A percentile compares a stretch with the other conserved stretches of the same genome.
Evolutionary conservation across 2,888 invertebrate genomes (phyloP).

Genomic region (Dolichomitus sp.): DNA sequence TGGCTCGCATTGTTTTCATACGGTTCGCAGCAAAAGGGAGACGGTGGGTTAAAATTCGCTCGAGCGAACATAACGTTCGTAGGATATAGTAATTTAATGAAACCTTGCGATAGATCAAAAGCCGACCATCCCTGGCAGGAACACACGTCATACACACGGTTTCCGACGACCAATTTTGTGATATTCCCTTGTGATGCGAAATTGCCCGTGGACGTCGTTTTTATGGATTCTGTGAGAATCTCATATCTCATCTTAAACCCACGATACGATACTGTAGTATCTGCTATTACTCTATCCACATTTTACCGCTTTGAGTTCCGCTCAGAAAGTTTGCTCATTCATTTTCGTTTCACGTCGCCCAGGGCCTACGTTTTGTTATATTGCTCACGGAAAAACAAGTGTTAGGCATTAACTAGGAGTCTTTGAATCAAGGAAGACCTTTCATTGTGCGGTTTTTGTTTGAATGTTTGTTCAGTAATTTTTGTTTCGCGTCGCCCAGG

Average conservation of each 20-base stretch:
- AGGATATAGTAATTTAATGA: slow-evolving; percentile 67
- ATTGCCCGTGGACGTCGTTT: slow-evolving; percentile 41
- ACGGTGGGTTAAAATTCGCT: slow-evolving; percentile 32
- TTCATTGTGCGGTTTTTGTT: neutral
- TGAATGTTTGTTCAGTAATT: too few relatives aligned
- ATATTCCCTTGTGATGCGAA: slow-evolving; percentile 41
- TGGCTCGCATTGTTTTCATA: neutral
- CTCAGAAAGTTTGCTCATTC: slow-evolving; percentile 26
- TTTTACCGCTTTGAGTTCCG: slow-evolving; percentile 25
- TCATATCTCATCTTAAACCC: slow-evolving; percentile 1
- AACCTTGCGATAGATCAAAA: slow-evolving; percentile 71
- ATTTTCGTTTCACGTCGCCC: slow-evolving; percentile 30
- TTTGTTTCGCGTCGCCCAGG: too few relatives aligned
- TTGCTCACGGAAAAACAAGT: slow-evolving; percentile 16
- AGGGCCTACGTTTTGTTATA: slow-evolving; percentile 15
- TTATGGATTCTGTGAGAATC: slow-evolving; percentile 45
- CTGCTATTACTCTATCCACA: neutral
- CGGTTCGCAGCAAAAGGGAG: neutral
- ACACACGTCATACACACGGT: slow-evolving; percentile 34
- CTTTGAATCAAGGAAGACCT: neutral
- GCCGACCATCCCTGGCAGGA: slow-evolving; percentile 50
- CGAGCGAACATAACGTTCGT: slow-evolving; percentile 39
- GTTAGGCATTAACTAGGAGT: slow-evolving; percentile 14
- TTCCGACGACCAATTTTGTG: slow-evolving; percentile 18
- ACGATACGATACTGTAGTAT: neutral